A percentile compares a stretch with the other conserved stretches of the same genome.
phyloP scores from a whole-genome alignment of 2,888 invertebrate genomes.

The Nebria brevicollis region DNA sequence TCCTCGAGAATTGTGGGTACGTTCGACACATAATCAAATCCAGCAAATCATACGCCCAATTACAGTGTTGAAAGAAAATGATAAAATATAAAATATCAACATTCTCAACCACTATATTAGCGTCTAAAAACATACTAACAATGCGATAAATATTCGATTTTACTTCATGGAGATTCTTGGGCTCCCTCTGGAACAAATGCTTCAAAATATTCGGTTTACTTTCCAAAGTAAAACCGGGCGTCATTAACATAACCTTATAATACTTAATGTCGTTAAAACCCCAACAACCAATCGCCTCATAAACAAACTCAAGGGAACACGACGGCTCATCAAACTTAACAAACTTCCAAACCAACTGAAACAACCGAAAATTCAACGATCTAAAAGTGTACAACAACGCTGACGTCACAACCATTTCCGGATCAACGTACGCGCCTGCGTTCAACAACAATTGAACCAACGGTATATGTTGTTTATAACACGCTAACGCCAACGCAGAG shows the following conservation, averaged over 20 bases:
- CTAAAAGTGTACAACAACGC: background rate
- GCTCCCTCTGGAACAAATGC: too few species aligned
- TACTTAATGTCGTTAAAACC: background rate
- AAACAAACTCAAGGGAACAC: background rate
- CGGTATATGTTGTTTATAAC: background rate
- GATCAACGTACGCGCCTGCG: constrained; percentile 5
- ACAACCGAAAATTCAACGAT: constrained; percentile 11
- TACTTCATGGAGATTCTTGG: too few species aligned
- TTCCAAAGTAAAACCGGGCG: too few species aligned
- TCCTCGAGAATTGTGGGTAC: background rate
- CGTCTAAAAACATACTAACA: too few species aligned
- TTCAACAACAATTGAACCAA: constrained; percentile 15
- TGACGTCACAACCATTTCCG: background rate
- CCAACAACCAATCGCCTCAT: background rate
- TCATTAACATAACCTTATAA: too few species aligned
- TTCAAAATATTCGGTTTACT: too few species aligned
- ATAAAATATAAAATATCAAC: too few species aligned
- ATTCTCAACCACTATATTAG: too few species aligned
- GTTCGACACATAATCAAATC: too few species aligned
- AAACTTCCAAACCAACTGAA: constrained; percentile 20
- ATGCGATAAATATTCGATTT: too few species aligned
- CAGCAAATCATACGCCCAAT: too few species aligned
- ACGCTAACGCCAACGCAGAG: constrained; percentile 20
- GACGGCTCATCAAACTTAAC: background rate
- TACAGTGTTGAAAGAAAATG: too few species aligned